Conservation (phyloP, 2,113 vertebrate genomes). For the Lathamus discolor region DNA sequence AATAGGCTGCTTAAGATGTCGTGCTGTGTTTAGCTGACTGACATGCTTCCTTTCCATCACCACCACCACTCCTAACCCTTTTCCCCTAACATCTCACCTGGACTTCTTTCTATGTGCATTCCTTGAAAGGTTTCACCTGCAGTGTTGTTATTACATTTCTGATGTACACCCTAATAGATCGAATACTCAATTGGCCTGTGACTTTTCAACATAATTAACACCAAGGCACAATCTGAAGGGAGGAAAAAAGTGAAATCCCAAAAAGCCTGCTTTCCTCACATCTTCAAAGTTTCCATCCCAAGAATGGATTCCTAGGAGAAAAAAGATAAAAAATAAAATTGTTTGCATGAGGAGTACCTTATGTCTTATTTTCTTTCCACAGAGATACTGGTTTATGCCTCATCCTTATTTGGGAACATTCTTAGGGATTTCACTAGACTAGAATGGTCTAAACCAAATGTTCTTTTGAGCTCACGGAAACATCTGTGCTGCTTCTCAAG, state of each 20-base stretch:
- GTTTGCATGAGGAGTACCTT: not conserved
- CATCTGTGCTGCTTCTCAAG: not conserved
- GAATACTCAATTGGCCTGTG: not conserved
- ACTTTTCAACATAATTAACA: not conserved
- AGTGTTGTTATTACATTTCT: not conserved
- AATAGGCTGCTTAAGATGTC: constrained; percentile 66
- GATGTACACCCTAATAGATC: not conserved
- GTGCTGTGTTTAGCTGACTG: constrained; percentile 29
- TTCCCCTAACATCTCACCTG: not conserved
- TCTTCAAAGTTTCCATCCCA: not conserved
- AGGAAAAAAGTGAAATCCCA: not conserved
- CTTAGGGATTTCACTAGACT: not conserved
- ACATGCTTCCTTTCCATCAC: not conserved
- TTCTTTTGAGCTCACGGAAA: not conserved
- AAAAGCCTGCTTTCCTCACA: not conserved
- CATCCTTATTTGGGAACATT: not conserved
- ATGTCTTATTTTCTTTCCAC: not conserved
- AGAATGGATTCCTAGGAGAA: not conserved
- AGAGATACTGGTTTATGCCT: not conserved
- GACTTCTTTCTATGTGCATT: not conserved
- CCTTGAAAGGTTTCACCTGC: not conserved
- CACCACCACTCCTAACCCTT: not conserved
- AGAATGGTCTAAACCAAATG: not conserved
- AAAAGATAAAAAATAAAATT: not conserved
- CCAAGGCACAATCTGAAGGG: not conserved